Evolutionary conservation across 2,888 invertebrate genomes (phyloP).

Genomic region (Pterostichus madidus): DNA sequence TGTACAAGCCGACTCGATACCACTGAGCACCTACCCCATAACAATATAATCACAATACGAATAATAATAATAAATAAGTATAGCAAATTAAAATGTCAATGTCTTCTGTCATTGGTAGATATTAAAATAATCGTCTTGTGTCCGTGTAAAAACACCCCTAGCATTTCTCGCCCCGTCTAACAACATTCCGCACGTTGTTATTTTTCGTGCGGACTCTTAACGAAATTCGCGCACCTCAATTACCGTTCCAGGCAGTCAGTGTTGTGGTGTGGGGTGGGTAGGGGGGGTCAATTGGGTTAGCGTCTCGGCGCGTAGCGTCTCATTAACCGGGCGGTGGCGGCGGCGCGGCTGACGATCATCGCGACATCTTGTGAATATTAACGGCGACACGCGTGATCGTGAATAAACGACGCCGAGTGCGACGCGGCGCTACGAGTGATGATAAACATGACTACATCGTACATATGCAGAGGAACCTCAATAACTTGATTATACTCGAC

Average conservation of each 20-base stretch:
- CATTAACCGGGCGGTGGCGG: constrained; percentile 25
- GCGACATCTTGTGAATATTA: constrained; percentile 42
- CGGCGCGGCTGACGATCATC: constrained; percentile 27
- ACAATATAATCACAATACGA: too few relatives aligned
- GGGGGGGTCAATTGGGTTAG: constrained; percentile 41
- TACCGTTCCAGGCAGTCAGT: not conserved
- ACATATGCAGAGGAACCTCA: not conserved
- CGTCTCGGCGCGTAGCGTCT: constrained; percentile 25
- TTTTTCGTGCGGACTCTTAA: not conserved
- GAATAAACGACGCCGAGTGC: constrained; percentile 15
- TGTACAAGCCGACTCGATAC: too few relatives aligned
- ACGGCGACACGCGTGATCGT: constrained; percentile 18
- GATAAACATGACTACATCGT: not conserved
- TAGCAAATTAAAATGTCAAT: too few relatives aligned
- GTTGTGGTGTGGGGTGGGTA: not conserved
- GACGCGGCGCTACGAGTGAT: not conserved
- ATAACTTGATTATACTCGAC: too few relatives aligned
- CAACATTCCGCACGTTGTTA: constrained; percentile 9
- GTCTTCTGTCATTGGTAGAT: too few relatives aligned
- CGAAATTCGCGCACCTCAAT: constrained; percentile 37
- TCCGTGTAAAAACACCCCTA: too few relatives aligned
- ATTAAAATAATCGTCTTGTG: too few relatives aligned
- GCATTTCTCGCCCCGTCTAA: too few relatives aligned
- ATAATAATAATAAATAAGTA: too few relatives aligned
- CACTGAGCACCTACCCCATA: too few relatives aligned